These are phyloP conservation scores for Hanleya hanleyi DNA, from an alignment of 2,888 invertebrate genomes.

Conservation along the genomic window DNA sequence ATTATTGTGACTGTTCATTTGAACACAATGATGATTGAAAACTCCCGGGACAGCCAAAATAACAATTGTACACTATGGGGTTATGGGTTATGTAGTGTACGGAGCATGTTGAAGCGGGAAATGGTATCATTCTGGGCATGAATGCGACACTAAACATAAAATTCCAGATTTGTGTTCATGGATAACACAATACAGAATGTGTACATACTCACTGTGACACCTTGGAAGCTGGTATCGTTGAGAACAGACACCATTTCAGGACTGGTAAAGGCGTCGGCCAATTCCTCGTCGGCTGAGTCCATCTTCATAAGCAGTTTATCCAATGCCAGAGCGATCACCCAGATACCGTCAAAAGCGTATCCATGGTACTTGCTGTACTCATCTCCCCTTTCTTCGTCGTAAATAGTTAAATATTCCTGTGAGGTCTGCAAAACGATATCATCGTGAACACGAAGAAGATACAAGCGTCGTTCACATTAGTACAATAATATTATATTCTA, in stretches of 20 bases:
- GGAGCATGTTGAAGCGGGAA: too few relatives aligned
- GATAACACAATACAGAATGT: neutral
- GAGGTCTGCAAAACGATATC: slow-evolving; percentile 73
- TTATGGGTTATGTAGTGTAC: too few relatives aligned
- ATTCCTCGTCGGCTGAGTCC: neutral
- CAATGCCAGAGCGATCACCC: slow-evolving; percentile 97
- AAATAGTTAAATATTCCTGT: slow-evolving; percentile 89
- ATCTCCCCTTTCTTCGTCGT: slow-evolving; percentile 84
- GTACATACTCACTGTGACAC: slow-evolving; percentile 78
- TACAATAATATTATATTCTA: too few relatives aligned
- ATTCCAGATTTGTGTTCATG: neutral
- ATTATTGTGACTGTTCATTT: too few relatives aligned
- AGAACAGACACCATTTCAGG: slow-evolving; percentile 73
- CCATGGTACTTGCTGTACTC: slow-evolving; percentile 97
- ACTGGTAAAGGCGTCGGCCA: slow-evolving; percentile 44
- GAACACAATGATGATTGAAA: too few relatives aligned
- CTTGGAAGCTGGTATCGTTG: slow-evolving; percentile 94
- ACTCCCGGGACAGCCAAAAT: too few relatives aligned
- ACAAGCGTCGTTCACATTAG: too few relatives aligned
- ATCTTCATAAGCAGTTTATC: slow-evolving; percentile 83
- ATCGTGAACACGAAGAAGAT: too few relatives aligned
- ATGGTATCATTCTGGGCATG: too few relatives aligned
- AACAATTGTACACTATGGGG: too few relatives aligned
- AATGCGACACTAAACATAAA: too few relatives aligned
- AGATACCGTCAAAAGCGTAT: slow-evolving; percentile 98